phyloP scores from a whole-genome alignment of 2,113 vertebrate genomes.

The Phoxinus phoxinus region DNA sequence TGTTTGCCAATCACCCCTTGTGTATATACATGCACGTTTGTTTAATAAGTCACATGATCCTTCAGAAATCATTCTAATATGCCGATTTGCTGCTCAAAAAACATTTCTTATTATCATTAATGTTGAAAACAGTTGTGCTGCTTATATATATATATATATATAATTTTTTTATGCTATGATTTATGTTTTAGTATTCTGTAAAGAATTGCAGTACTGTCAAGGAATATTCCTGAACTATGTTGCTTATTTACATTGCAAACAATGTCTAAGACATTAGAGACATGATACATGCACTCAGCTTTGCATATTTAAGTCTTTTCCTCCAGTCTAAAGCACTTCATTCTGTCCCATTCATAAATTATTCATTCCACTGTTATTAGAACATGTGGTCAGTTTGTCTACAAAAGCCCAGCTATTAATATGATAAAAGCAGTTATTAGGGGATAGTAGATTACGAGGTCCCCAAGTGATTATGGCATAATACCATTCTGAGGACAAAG shows the following conservation, averaged over 20 bases:
- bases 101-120: no score
- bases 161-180: background rate
- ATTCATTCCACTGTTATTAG: constrained; percentile 70
- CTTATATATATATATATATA: no score
- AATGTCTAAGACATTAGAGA: constrained; percentile 34
- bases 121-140: background rate
- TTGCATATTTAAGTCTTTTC: constrained; percentile 40
- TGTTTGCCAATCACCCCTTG: no score
- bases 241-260: background rate
- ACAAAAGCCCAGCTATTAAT: constrained; percentile 70
- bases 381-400: constrained; percentile 67
- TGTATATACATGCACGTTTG: no score
- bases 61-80: background rate
- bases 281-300: constrained; percentile 37
- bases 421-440: constrained; percentile 60
- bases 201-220: background rate
- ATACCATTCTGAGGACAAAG: constrained; percentile 6
- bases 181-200: background rate
- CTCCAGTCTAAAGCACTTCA: constrained; percentile 62
- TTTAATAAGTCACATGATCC: background rate
- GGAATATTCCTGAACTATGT: constrained; percentile 1
- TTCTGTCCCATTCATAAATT: constrained; percentile 68
- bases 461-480: constrained; percentile 42
- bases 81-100: no score
- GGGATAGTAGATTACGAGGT: constrained; percentile 19